A percentile compares a stretch with the other conserved stretches of the same genome.
These are phyloP conservation scores for Coregonus suidteri DNA, from an alignment of 2,797 vertebrate genomes.

Conservation along the genomic window DNA sequence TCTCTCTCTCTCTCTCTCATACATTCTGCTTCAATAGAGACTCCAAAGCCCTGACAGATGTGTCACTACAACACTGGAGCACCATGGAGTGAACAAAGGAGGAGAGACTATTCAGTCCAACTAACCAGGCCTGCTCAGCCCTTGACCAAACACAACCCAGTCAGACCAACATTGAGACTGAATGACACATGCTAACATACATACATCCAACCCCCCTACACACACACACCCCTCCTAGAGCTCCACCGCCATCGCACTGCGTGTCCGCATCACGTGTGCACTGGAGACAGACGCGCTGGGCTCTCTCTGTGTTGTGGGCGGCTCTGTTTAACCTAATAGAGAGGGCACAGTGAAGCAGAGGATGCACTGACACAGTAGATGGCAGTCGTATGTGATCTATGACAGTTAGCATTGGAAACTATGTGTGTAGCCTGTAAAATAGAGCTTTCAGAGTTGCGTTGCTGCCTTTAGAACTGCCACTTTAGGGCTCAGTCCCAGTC, in stretches of 20 bases:
- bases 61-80: constrained; percentile 54
- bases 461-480: constrained; percentile 34
- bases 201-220: not conserved
- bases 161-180: not conserved
- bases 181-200: not conserved
- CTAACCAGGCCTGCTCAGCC: constrained; percentile 32
- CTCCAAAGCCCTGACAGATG: constrained; percentile 55
- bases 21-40: constrained; percentile 63
- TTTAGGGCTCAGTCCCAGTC: constrained; percentile 30
- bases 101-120: constrained; percentile 33
- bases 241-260: not conserved
- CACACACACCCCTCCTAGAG: not conserved
- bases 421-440: constrained; percentile 2
- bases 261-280: constrained; percentile 19
- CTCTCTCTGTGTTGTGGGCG: constrained; percentile 24
- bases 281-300: constrained; percentile 45
- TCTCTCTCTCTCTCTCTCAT: constrained; percentile 21
- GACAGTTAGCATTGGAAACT: not conserved
- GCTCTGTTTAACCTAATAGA: constrained; percentile 46
- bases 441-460: not conserved
- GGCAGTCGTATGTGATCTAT: constrained; percentile 3
- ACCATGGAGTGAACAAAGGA: constrained; percentile 42
- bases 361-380: constrained; percentile 22
- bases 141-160: constrained; percentile 44
- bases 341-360: constrained; percentile 19